Evolutionary conservation across 2,113 vertebrate genomes (phyloP).

Genomic region (Rhea pennata): DNA sequence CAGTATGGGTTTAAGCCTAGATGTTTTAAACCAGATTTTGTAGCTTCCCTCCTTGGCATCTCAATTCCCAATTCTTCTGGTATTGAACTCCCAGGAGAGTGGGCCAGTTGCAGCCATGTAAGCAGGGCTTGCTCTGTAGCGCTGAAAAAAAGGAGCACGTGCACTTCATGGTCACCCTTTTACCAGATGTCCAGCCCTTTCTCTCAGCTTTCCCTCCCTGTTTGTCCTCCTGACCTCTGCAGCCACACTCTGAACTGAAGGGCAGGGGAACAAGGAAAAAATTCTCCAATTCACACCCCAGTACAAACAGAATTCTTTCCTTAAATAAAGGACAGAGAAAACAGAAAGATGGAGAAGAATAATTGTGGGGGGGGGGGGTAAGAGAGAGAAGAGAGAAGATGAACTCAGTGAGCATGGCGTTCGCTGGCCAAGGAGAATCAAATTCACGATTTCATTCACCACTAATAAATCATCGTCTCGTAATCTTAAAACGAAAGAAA

Average conservation of each 20-base stretch:
- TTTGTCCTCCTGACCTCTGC: neutral
- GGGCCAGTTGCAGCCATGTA: neutral
- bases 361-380: neutral
- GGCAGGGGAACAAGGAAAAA: neutral
- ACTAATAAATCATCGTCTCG: slow-evolving; percentile 57
- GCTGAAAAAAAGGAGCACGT: neutral
- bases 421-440: slow-evolving; percentile 54
- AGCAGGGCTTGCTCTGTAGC: neutral
- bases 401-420: neutral
- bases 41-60: neutral
- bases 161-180: neutral
- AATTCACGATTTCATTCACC: slow-evolving; percentile 52
- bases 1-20: neutral
- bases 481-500: slow-evolving; percentile 63
- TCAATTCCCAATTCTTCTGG: neutral
- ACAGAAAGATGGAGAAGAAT: neutral
- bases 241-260: neutral
- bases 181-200: neutral
- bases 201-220: neutral
- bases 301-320: neutral
- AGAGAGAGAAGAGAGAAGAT: slow-evolving; percentile 17
- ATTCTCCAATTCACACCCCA: neutral
- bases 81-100: neutral
- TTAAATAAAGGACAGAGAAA: neutral
- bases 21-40: slow-evolving; percentile 1